Percentiles rank a stretch among this genome's conserved stretches.
Evolutionary conservation across 30 jellyfish, hydroid and myxozoan genomes (phyloP).

Genomic region (Cassiopea xamachana): DNA sequence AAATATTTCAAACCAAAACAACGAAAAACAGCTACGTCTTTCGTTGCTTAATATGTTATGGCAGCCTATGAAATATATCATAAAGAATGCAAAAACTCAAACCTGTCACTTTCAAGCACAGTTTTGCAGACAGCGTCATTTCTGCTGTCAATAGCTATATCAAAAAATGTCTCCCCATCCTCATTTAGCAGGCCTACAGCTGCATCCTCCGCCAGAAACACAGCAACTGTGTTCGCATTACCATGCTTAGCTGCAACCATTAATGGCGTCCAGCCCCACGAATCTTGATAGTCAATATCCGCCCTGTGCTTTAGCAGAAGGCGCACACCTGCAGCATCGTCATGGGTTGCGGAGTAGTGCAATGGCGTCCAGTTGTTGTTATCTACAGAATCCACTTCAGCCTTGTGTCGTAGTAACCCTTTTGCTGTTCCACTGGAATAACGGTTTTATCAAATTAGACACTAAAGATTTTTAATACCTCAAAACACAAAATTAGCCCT

Average conservation of each 20-base stretch:
- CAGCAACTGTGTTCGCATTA: constrained; percentile 17
- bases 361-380: constrained; percentile 36
- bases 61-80: no score
- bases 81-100: not conserved
- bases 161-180: constrained; percentile 55
- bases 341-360: constrained; percentile 40
- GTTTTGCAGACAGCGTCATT: constrained; percentile 56
- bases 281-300: constrained; percentile 35
- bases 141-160: constrained; percentile 48
- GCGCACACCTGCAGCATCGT: not conserved
- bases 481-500: not conserved
- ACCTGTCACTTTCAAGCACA: constrained; percentile 53
- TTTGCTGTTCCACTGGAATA: constrained; percentile 10
- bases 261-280: constrained; percentile 46
- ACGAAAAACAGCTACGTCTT: no score
- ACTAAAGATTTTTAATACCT: not conserved
- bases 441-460: not conserved
- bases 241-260: constrained; percentile 66
- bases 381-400: constrained; percentile 16
- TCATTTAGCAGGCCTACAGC: constrained; percentile 15
- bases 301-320: constrained; percentile 20
- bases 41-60: no score
- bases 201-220: constrained; percentile 50
- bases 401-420: constrained; percentile 22
- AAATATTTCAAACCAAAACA: no score